phyloP scores from a whole-genome alignment of 2,888 invertebrate species.

The Desoria tigrina region DNA sequence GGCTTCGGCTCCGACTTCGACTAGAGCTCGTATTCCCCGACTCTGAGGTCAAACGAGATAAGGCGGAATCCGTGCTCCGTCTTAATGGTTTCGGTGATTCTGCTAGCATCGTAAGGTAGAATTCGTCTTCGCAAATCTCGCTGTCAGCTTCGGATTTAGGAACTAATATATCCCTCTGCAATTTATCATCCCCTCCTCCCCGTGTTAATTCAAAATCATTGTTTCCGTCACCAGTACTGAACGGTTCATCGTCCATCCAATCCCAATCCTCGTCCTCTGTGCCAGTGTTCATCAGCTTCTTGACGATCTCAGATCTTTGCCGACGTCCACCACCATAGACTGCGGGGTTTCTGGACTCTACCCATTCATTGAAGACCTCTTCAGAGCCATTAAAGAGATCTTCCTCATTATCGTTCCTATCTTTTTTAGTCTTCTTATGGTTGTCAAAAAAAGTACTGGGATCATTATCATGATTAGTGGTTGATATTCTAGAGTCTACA shows the following conservation, averaged over 20 bases:
- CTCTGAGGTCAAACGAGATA: slow-evolving; percentile 48
- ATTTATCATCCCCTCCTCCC: slow-evolving; percentile 23
- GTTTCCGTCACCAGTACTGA: not conserved
- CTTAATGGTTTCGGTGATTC: slow-evolving; percentile 48
- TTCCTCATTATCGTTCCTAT: slow-evolving; percentile 8
- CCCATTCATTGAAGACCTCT: slow-evolving; percentile 10
- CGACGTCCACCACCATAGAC: slow-evolving; percentile 31
- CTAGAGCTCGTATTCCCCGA: slow-evolving; percentile 31
- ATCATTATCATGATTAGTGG: not conserved
- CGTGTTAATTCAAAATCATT: not conserved
- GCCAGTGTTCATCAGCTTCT: slow-evolving; percentile 46
- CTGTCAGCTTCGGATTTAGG: slow-evolving; percentile 28
- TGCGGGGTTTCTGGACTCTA: not conserved
- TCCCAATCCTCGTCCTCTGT: slow-evolving; percentile 43
- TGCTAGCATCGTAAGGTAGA: slow-evolving; percentile 48
- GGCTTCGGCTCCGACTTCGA: slow-evolving; percentile 38
- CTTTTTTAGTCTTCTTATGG: not conserved
- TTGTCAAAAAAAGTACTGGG: not conserved
- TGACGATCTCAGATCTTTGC: slow-evolving; percentile 49
- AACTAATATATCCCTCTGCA: not conserved
- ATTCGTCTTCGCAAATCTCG: slow-evolving; percentile 48
- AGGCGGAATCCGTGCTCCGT: slow-evolving; percentile 45
- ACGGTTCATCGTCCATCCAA: slow-evolving; percentile 13
- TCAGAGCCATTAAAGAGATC: not conserved
- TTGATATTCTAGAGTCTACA: not conserved